phyloP scores from a whole-genome alignment of 2,797 vertebrate genomes.

The Notolepis coatsorum region DNA sequence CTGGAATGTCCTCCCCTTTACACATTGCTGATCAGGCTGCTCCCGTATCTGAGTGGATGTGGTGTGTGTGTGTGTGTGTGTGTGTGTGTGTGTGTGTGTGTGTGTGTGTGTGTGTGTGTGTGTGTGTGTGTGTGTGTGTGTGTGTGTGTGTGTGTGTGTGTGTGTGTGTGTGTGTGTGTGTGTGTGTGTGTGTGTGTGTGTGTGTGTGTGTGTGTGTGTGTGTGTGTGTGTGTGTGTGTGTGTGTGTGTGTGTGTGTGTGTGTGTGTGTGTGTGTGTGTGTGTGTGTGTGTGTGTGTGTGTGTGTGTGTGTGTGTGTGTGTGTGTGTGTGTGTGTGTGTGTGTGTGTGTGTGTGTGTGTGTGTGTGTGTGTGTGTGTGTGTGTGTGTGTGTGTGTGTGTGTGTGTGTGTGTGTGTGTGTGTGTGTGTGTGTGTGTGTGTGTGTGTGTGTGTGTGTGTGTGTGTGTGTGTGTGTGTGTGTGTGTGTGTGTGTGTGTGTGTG shows the following conservation, averaged over 20 bases:
- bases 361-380: no score
- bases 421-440: no score
- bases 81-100: conserved; percentile 6
- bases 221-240: not conserved
- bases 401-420: no score
- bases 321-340: no score
- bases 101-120: not conserved
- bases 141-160: not conserved
- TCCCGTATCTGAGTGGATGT: conserved; percentile 54
- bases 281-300: not conserved
- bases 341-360: no score
- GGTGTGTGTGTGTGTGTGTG: conserved; percentile 23
- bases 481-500: no score
- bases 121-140: conserved; percentile 1
- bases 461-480: no score
- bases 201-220: conserved; percentile 36
- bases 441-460: no score
- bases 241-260: not conserved
- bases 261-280: not conserved
- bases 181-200: not conserved
- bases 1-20: conserved; percentile 74
- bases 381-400: no score
- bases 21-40: conserved; percentile 70
- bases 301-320: not conserved
- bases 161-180: not conserved